Evolutionary conservation across 2,797 vertebrate genomes (phyloP).

Genomic region (Rachycentron canadum): DNA sequence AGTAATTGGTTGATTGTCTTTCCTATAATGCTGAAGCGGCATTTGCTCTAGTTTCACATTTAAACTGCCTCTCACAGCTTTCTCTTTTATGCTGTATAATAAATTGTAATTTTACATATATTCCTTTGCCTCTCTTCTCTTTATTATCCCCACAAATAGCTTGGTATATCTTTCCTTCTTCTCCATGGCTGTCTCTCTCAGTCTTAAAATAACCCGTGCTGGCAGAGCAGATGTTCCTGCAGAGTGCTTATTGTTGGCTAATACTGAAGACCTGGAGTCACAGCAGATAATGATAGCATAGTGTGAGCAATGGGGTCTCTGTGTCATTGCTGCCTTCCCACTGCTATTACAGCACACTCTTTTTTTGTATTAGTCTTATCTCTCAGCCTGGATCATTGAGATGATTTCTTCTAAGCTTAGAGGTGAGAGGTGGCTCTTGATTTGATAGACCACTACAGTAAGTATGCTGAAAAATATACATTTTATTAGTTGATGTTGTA

Average conservation of each 20-base stretch:
- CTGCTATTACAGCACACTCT: constrained; percentile 38
- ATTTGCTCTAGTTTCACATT: constrained; percentile 9
- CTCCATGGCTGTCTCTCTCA: constrained; percentile 47
- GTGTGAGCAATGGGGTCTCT: constrained; percentile 70
- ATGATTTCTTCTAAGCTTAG: constrained; percentile 16
- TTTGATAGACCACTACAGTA: constrained; percentile 12
- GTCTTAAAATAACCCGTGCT: constrained; percentile 71
- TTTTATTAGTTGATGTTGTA: not conserved
- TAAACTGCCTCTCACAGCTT: constrained; percentile 6
- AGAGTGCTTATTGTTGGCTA: constrained; percentile 77
- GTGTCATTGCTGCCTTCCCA: constrained; percentile 61
- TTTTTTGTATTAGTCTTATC: constrained; percentile 49
- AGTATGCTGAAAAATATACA: constrained; percentile 4
- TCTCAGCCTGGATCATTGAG: constrained; percentile 43
- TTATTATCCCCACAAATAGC: constrained; percentile 58
- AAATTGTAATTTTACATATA: constrained; percentile 11
- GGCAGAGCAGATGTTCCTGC: constrained; percentile 74
- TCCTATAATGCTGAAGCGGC: constrained; percentile 7
- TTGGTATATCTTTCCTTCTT: constrained; percentile 47
- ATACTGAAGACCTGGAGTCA: constrained; percentile 75
- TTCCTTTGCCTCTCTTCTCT: constrained; percentile 25
- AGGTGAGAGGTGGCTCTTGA: constrained; percentile 4
- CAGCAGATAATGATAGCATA: constrained; percentile 78
- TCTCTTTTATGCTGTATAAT: constrained; percentile 10
- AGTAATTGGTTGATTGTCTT: constrained; percentile 21